phyloP scores from a whole-genome alignment of 2,797 vertebrate genomes.

The Catamblyrhynchus diadema region DNA sequence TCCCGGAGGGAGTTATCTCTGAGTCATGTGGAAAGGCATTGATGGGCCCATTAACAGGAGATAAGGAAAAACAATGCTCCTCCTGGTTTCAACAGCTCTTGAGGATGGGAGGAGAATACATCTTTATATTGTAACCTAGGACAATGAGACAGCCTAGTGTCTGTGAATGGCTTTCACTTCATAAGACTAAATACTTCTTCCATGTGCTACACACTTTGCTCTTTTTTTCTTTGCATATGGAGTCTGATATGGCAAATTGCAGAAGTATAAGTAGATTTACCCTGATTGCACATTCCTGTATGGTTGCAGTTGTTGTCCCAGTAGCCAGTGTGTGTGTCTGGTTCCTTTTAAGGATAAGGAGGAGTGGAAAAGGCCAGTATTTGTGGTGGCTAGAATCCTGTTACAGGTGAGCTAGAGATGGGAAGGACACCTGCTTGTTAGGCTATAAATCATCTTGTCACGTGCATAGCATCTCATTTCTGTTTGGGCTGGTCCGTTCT shows the following conservation, averaged over 20 bases:
- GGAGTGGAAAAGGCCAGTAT: neutral
- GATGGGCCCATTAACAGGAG: neutral
- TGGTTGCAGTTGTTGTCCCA: neutral
- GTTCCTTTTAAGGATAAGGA: neutral
- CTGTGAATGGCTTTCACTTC: neutral
- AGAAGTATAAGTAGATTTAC: neutral
- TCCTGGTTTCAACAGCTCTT: neutral
- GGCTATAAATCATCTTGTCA: neutral
- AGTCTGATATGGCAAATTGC: neutral
- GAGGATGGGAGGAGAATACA: neutral
- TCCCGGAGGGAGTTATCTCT: neutral
- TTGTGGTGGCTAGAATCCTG: neutral
- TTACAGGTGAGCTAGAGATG: neutral
- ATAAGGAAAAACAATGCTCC: neutral
- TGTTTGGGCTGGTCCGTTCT: neutral
- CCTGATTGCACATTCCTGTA: fast-evolving
- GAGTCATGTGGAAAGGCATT: neutral
- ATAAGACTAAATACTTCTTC: neutral
- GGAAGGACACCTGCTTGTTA: neutral
- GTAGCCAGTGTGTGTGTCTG: neutral
- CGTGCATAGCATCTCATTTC: neutral
- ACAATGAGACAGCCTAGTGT: neutral
- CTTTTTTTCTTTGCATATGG: neutral
- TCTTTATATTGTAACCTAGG: neutral
- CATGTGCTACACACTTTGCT: neutral